phyloP scores from a whole-genome alignment of 2,113 vertebrate species.

The Sardina pilchardus region DNA sequence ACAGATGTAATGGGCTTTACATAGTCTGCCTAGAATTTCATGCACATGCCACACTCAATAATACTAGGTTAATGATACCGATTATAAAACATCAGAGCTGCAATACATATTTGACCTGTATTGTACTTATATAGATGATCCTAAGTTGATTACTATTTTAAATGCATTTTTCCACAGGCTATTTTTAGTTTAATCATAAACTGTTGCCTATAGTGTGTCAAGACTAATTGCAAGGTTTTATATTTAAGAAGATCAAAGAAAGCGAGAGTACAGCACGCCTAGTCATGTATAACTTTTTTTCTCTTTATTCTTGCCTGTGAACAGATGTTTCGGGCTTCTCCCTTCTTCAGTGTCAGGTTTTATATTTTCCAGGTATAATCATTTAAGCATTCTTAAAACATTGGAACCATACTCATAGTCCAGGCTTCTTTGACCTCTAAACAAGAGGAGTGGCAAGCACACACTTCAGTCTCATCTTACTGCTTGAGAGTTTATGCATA shows the following conservation, averaged over 20 bases:
- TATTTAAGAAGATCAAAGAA: no score
- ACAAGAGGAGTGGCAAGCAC: neutral
- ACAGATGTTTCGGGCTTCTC: no score
- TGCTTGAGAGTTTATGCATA: conserved; percentile 46
- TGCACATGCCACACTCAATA: neutral
- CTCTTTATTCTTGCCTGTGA: no score
- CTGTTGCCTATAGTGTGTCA: neutral
- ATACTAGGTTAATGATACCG: neutral
- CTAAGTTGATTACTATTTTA: no score
- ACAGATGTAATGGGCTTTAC: neutral
- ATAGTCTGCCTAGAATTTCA: neutral
- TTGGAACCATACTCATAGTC: neutral
- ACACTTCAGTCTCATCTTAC: neutral
- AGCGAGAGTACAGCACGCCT: no score
- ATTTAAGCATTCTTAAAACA: neutral
- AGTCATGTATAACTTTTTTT: no score
- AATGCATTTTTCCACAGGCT: no score
- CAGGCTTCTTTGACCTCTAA: no score
- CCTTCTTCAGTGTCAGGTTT: no score
- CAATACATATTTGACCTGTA: neutral
- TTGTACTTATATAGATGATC: no score
- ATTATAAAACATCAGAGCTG: no score
- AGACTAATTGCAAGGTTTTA: neutral
- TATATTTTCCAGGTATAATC: no score
- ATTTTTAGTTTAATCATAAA: neutral